phyloP scores from a whole-genome alignment of 2,888 invertebrate genomes.

The Electrophaes corylata region DNA sequence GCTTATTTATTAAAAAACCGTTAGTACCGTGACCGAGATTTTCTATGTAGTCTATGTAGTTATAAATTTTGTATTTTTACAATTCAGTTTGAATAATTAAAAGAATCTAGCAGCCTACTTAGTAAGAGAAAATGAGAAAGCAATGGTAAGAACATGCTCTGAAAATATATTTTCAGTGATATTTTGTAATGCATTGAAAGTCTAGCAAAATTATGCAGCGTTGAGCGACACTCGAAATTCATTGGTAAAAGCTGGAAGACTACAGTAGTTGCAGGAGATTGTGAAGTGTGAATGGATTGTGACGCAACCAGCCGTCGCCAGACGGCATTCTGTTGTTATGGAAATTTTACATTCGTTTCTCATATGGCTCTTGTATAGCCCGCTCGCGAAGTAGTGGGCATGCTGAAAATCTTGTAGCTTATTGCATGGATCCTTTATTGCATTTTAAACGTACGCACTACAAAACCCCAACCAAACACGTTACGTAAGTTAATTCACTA shows the following conservation, averaged over 20 bases:
- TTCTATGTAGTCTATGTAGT: no score
- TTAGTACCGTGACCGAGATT: not conserved
- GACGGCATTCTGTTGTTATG: conserved; percentile 55
- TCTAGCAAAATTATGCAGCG: not conserved
- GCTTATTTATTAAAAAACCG: not conserved
- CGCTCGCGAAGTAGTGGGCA: not conserved
- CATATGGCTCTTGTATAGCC: conserved; percentile 33
- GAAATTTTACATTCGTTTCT: conserved; percentile 53
- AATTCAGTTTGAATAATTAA: no score
- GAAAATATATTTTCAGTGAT: not conserved
- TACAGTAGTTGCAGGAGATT: conserved; percentile 46
- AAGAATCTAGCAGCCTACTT: no score
- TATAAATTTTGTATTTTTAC: no score
- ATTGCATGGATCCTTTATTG: not conserved
- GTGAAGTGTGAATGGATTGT: conserved; percentile 49
- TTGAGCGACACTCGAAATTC: conserved; percentile 53
- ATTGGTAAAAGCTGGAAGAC: conserved; percentile 52
- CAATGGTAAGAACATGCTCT: not conserved
- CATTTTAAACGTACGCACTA: not conserved
- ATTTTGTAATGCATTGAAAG: not conserved
- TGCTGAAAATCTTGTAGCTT: not conserved
- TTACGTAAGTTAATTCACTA: no score
- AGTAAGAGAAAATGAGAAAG: not conserved
- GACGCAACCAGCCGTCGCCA: conserved; percentile 47
- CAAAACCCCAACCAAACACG: no score